Evolutionary conservation across 1,140 invertebrate genomes (phyloP), one percentile per base, ranked within the genome.

Genomic region (Asobara japonica): DNA sequence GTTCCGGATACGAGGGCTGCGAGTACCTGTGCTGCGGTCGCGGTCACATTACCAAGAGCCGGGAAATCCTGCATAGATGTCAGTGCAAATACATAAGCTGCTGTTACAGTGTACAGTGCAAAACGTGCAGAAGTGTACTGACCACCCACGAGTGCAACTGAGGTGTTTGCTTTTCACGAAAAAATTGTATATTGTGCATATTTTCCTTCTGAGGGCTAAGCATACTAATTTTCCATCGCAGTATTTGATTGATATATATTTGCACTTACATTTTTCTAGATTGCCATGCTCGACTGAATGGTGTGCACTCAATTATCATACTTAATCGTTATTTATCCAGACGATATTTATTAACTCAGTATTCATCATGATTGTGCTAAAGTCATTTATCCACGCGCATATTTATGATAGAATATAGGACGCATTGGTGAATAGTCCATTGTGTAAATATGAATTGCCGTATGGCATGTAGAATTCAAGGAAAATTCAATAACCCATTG

Each of bases 81-180:
- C 91, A 94, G 78, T 97, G 96, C 89, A 94, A 94, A 84, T 97
- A 96, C 86, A 91, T 95, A 82, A 96, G 94, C 90, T 97, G 95
- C 86, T 97, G 96, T 86, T 94, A 94, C 80, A 72, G 70, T 72
- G 95, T 97, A 8, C 93, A 94, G 83, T 97, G 96, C 86, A 93
- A 96, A 84, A 92, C 91, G 1, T 96, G 94, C 85, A 88, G 90
- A 74, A 89, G 89, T 75, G 88, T 90, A 78, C 89, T 89, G 60
- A 90, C 93, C 79, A 90, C 91, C 51, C 90, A 93, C 83, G 92
- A 92, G 80, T 94, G 93, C 84, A 91, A 92, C 84, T 94, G 85
- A 89, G 77, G n/a, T 56, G n/a, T n/a, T n/a, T n/a, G n/a, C n/a
- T n/a, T n/a, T n/a, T n/a, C n/a, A n/a, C n/a, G n/a, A n/a, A n/a